Conservation (phyloP, 2,888 invertebrate genomes). For the Scelioninae gen. 1 region DNA sequence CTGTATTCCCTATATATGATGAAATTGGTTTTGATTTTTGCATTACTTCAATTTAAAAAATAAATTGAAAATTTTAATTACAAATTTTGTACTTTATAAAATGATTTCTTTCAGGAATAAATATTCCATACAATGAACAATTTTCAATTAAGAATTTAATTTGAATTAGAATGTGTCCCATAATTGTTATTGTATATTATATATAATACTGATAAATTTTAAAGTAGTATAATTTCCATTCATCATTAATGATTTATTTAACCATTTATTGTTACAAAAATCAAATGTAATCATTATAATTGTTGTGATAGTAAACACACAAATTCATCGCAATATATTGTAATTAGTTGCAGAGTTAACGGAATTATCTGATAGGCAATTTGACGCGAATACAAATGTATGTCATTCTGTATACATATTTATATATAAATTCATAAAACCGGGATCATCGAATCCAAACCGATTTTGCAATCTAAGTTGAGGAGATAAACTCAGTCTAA, state of each 20-base stretch:
- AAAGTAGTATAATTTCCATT: too few relatives aligned
- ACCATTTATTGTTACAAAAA: slow-evolving; percentile 9
- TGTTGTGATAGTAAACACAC: neutral
- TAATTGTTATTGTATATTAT: too few relatives aligned
- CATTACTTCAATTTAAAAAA: too few relatives aligned
- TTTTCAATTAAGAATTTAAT: too few relatives aligned
- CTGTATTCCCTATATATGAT: too few relatives aligned
- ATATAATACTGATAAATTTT: too few relatives aligned
- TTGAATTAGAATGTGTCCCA: too few relatives aligned
- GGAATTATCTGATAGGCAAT: slow-evolving; percentile 22
- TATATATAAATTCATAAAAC: slow-evolving; percentile 58
- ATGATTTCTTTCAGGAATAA: too few relatives aligned
- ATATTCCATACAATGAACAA: too few relatives aligned
- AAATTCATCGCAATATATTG: slow-evolving; percentile 14
- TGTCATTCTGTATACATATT: slow-evolving; percentile 32
- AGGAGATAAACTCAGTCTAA: slow-evolving; percentile 63
- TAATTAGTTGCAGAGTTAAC: slow-evolving; percentile 15
- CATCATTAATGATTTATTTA: neutral
- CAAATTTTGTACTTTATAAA: too few relatives aligned
- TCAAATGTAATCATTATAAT: slow-evolving; percentile 27
- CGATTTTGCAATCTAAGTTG: slow-evolving; percentile 56
- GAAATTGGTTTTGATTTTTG: too few relatives aligned
- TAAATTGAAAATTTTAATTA: too few relatives aligned
- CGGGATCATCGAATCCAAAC: slow-evolving; percentile 29
- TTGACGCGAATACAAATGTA: slow-evolving; percentile 8